Conservation (phyloP, 2,113 vertebrate genomes). For the Gorsachius goisagi region DNA sequence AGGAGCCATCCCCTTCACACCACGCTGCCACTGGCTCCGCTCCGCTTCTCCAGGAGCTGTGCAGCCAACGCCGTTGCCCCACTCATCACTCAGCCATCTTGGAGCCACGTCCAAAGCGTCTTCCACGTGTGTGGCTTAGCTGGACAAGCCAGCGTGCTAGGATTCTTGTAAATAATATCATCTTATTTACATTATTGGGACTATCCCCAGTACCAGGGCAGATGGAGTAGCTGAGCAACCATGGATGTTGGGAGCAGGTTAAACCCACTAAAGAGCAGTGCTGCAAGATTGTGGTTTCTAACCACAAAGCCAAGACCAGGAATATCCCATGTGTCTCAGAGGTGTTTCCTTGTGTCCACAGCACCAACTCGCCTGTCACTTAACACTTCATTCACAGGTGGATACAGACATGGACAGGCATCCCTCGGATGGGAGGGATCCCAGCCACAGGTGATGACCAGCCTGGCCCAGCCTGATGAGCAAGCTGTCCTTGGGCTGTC, state of each 20-base stretch:
- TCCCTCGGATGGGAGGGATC: background rate
- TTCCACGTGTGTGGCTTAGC: background rate
- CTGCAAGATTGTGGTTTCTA: background rate
- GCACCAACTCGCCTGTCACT: background rate
- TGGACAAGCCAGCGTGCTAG: background rate
- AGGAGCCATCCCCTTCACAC: background rate
- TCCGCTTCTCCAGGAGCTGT: background rate
- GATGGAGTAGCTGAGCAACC: background rate
- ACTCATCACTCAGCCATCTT: background rate
- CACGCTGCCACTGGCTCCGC: no score
- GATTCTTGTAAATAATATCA: background rate
- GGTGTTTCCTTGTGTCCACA: background rate
- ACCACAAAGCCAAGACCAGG: background rate
- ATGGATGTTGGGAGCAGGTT: background rate
- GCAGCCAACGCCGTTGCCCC: accelerated
- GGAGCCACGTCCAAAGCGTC: background rate
- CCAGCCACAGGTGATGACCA: background rate
- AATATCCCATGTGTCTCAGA: accelerated
- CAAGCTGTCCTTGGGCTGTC: background rate
- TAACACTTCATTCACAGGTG: background rate
- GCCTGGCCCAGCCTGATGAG: background rate
- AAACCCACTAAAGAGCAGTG: background rate
- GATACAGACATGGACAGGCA: background rate
- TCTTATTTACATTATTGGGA: background rate
- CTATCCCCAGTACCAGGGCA: background rate